Evolutionary conservation across 2,797 vertebrate species (phyloP).

Genomic region (Eremophila alpestris): DNA sequence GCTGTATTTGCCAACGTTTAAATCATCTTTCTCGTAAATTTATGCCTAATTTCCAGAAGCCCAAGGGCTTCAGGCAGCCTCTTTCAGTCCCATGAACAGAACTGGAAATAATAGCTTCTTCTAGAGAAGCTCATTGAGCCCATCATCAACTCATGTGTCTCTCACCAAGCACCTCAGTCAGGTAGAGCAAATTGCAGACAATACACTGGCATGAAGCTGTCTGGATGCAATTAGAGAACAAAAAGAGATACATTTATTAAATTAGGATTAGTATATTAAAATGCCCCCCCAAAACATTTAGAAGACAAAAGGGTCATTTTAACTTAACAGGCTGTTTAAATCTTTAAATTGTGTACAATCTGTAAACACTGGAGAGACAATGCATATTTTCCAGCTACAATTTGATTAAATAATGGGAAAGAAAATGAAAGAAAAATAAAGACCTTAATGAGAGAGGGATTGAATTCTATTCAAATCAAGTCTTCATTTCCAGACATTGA

Average conservation of each 20-base stretch:
- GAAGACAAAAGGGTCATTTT: neutral
- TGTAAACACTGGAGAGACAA: neutral
- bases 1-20: neutral
- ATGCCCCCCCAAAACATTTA: accelerated
- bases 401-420: neutral
- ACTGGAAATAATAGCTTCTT: neutral
- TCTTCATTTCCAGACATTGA: neutral
- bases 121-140: neutral
- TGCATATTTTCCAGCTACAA: neutral
- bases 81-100: neutral
- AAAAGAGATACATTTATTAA: neutral
- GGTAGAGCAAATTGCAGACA: neutral
- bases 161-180: neutral
- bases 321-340: neutral
- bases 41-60: neutral
- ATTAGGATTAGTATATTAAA: neutral
- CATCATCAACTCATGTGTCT: neutral
- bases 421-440: neutral
- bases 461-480: neutral
- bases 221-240: neutral
- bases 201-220: neutral
- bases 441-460: neutral
- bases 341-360: neutral
- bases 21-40: neutral
- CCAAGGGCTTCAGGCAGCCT: neutral